Evolutionary conservation across 2,113 vertebrate genomes (phyloP).

Genomic region (Cheirogaleus medius): DNA sequence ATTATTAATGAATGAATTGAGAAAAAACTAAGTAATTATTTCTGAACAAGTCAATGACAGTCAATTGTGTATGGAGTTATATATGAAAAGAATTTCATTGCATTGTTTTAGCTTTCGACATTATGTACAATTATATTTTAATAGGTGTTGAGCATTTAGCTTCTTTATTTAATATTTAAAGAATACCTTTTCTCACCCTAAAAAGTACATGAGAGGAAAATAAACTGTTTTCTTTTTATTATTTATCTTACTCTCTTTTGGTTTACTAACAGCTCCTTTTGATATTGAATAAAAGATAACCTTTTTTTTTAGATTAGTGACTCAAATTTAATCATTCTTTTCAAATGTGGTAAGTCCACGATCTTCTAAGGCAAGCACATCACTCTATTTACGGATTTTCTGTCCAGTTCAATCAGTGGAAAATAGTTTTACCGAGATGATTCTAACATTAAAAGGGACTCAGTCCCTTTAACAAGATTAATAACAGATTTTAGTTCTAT

Average conservation of each 20-base stretch:
- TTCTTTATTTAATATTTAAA: neutral
- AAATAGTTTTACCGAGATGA: neutral
- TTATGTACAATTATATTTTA: neutral
- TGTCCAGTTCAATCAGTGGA: neutral
- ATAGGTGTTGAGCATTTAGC: neutral
- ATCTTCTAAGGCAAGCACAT: neutral
- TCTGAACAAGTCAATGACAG: neutral
- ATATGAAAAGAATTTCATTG: neutral
- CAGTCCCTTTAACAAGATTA: conserved; percentile 38
- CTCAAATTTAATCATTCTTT: conserved; percentile 55
- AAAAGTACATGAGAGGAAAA: neutral
- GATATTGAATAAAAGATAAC: neutral
- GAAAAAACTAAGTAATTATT: neutral
- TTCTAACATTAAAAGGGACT: neutral
- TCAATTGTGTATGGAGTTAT: neutral
- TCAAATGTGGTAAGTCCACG: neutral
- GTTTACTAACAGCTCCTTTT: neutral
- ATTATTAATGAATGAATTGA: neutral
- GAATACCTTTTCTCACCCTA: neutral
- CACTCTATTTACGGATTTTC: conserved; percentile 33
- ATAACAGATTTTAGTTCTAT: conserved; percentile 21
- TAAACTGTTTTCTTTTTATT: neutral
- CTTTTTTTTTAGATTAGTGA: neutral
- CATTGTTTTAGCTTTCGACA: neutral
- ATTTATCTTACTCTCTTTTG: neutral